Evolutionary conservation across 2,888 invertebrate species (phyloP), one percentile per base, ranked within the genome.

Genomic region (Eueremaeus valkanovi): DNA sequence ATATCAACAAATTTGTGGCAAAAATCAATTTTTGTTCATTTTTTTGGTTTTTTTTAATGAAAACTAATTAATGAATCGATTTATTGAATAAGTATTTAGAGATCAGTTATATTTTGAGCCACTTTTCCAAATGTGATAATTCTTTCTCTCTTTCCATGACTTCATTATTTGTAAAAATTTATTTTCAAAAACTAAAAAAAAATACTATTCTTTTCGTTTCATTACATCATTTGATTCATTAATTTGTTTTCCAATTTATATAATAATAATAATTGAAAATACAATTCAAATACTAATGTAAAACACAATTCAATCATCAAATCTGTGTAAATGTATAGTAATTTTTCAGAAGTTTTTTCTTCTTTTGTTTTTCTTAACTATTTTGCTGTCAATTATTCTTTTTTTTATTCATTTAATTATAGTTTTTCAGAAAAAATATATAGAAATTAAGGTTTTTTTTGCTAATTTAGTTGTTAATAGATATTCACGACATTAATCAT

Each of bases 41-140:
- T 40, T 9, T 5, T 40, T 40, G 6, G n/a, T n/a, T n/a, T n/a
- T n/a, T n/a, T n/a, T n/a, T n/a, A 24, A 24, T 49, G 9, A 55
- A 3, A 55, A 5, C 24, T 1, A 55, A 24, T 55, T 55, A 55
- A 55, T 55, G n/a, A n/a, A 55, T 55, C 21, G 29, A 58, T 29
- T 29, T 9, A 27, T n/a, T n/a, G 16, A 6, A 49, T 9, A 49
- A 16, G 16, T n/a, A 49, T 9, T n/a, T n/a, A 49, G 11, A 58
- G 29, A 29, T 16, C 18, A 27, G 11, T 11, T 61, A 61, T 31
- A 61, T 61, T 61, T 61, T 27, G 31, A 61, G 66, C 66, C 66
- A 66, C 36, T 66, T 36, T 66, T 66, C n/a, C 33, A 66, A 66
- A 27, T 66, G 66, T 66, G 66, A 66, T 66, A 58, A n/a, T 29